Evolutionary conservation across 2,888 invertebrate genomes (phyloP), one percentile per base, ranked within the genome.

Genomic region (Idaea dimidiata): DNA sequence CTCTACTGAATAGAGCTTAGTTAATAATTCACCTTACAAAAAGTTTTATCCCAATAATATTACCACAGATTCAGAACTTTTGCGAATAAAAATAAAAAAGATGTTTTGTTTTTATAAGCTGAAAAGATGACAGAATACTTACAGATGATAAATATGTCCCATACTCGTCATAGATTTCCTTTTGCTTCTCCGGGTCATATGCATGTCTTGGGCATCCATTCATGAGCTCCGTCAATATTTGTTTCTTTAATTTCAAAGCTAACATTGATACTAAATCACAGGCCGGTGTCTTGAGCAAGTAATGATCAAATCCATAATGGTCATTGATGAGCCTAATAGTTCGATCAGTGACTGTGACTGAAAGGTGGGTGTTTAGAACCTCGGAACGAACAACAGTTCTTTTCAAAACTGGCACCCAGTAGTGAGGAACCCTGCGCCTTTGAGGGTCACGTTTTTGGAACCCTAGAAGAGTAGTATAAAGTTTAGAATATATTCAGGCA

Each of bases 301-400:
- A 99, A 84, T 96, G 95, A 90, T 99, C 99, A 77, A 99, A 97
- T 8, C 99, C 99, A 89, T 96, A 96, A 79, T 96, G 94, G 70
- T 97, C 95, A 88, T 99, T 96, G 70, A 99, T 98, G 69, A 98
- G 93, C 72, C 94, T 93, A 62, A 98, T 93, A 0, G 98, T 95
- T 72, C 98, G 93, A 63, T 95, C 94, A 7, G 99, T 99, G 0
- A 99, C 95, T 6, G 95, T 94, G 0, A 98, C 94, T 1, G 95
- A 95, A 79, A 99, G 94, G 81, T 97, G 95, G 69, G 96, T 95
- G 83, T 99, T 95, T 61, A 99, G 93, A 61, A 99, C 95, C 90
- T 98, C 97, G 75, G 98, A 98, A 82, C 97, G 96, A 0, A 99
- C 94, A 18, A 98, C 96, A 17, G 96, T 95, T 67, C 95, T 94